phyloP scores from a whole-genome alignment of 2,113 vertebrate species.

The Bubo blakistoni region DNA sequence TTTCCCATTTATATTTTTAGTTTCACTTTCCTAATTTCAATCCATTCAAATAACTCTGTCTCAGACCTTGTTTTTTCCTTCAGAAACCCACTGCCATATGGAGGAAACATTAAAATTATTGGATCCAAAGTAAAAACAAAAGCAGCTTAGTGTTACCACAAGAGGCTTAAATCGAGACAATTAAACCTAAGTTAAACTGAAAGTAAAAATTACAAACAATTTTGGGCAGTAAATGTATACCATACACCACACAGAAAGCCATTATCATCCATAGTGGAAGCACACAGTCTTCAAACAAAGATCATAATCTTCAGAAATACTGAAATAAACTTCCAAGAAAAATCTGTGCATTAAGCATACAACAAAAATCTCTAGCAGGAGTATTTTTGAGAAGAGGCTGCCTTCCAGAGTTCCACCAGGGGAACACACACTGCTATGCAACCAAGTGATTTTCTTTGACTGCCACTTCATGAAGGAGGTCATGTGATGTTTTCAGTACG shows the following conservation, averaged over 20 bases:
- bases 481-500: neutral
- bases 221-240: neutral
- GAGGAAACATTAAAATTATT: conserved; percentile 66
- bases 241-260: neutral
- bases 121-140: conserved; percentile 63
- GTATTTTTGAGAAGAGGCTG: neutral
- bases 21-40: conserved; percentile 37
- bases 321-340: neutral
- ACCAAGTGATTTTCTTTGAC: neutral
- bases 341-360: accelerated
- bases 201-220: conserved; percentile 52
- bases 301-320: neutral
- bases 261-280: neutral
- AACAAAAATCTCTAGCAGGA: neutral
- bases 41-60: neutral
- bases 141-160: conserved; percentile 53
- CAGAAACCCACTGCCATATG: conserved; percentile 47
- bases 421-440: accelerated
- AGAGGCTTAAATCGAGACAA: conserved; percentile 58
- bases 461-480: neutral
- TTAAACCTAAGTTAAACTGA: conserved; percentile 56
- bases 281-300: neutral
- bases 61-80: conserved; percentile 32
- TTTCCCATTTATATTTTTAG: neutral
- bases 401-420: neutral